Base-by-base conservation (phyloP, 2,797 vertebrate species). In the Sebastes miniatus region DNA sequence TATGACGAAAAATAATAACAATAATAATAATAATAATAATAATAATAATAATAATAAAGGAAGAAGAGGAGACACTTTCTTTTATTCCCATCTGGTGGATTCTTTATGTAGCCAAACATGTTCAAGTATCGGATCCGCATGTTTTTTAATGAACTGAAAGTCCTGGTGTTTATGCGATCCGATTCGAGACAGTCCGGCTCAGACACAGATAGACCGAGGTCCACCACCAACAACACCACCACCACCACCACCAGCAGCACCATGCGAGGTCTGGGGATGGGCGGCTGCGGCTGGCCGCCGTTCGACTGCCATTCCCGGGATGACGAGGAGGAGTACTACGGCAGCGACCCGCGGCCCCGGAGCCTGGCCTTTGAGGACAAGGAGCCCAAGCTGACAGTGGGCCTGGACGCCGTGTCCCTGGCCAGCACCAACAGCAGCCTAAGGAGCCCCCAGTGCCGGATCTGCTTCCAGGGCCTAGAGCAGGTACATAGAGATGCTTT, bases 81-180 rank as follows among this genome's bases (percentile, higher is more conserved):
- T 79, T 82, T 69, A 76, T 75, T 80, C 9, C 76, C 54, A 73
- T 79, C 78, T 77, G 72, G 64, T 50, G 57, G 76, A 69, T 84
- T 91, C 75, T 90, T 76, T 85, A 87, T 95, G 92, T 92, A 94
- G 93, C 92, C 93, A 93, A 97, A 95, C 95, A 98, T 98, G 97
- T 97, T 98, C 94, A 98, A 98, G 95, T 98, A 98, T 93, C 97
- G 97, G 96, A 97, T 98, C 96, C 97, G 97, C 95, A 98, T 97
- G 97, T 97, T 98, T 96, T 97, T 98, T 87, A 98, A 98, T 92
- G 97, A 98, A 96, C 97, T 98, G 90, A 98, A 98, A 94, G 97
- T 98, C 92, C 95, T 98, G 95, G 97, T 97, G 95, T 96, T 97
- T 95, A 97, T 97, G 96, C 97, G 97, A 94, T 96, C 97, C 93